Base-by-base conservation (phyloP, 92 coral and sea anemone species). In the Epizoanthus ramosus region DNA sequence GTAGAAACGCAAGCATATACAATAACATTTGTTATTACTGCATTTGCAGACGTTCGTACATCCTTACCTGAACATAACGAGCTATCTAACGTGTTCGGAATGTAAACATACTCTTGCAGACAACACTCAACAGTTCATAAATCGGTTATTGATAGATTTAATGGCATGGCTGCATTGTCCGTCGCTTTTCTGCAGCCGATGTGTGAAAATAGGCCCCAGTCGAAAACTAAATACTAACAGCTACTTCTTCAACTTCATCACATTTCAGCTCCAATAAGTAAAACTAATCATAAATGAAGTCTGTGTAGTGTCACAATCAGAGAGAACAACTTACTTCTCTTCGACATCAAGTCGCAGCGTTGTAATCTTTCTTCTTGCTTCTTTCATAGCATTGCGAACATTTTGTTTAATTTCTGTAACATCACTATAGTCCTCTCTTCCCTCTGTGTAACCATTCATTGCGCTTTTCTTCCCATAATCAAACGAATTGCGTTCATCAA, bases 341-440 rank as follows among this genome's bases (percentile, higher is more conserved):
- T 97, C 99, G 23, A 95, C 93, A 82, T 97, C 99, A 57, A 86
- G 88, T 41, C 99, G 96, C 54, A 97, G 85, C 73, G 91, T 84
- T 57, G 92, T 84, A 67, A 97, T 92, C 63, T 92, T 88, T 63
- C 94, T 91, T 31, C 98, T 83, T 15, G 99, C 99, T n/a, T 91
- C 99, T 69, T 94, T 93, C 94, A 97, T 91, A 5, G 97, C 98
- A 31, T 84, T 75, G 19, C 95, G 95, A 59, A 97, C 94, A 68
- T 97, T 94, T 35, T 94, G 97, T 60, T 85, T 87, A 23, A 97
- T 90, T 83, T 97, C 98, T 17, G 81, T 73, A 64, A 95, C 95
- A 63, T 92, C 98, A 6, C 89, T 94, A 17, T 80, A 77, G 57
- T 90, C 93, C 16, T 85, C 73, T 12, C 77, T 79, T 50, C 82